These are phyloP conservation scores for Norana najaformis DNA, from an alignment of 2,888 invertebrate genomes.

Conservation along the genomic window DNA sequence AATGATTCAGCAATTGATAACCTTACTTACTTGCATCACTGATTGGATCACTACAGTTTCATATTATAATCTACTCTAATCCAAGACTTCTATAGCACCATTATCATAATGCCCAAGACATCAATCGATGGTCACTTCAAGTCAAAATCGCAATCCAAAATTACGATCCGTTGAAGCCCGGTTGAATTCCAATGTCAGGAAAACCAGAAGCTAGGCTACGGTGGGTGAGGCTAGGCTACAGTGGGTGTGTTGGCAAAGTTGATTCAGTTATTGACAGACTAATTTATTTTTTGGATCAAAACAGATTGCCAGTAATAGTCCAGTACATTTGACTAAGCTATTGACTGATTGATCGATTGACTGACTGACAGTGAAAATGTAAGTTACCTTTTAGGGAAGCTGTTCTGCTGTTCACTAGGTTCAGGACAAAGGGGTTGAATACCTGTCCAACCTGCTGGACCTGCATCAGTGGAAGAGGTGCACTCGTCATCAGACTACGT, in stretches of 20 bases:
- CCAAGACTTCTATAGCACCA: too few relatives aligned
- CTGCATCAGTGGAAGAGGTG: background rate
- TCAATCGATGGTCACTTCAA: too few relatives aligned
- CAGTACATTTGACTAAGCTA: background rate
- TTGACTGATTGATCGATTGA: background rate
- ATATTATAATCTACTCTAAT: too few relatives aligned
- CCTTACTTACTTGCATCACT: background rate
- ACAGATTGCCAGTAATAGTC: too few relatives aligned
- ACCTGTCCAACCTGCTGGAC: slow-evolving; percentile 13
- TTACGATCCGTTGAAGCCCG: too few relatives aligned
- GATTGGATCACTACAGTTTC: background rate
- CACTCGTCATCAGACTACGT: background rate
- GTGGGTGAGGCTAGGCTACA: too few relatives aligned
- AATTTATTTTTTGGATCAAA: background rate
- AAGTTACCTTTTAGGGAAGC: background rate
- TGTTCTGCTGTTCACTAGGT: background rate
- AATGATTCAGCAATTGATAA: too few relatives aligned
- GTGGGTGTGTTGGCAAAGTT: background rate
- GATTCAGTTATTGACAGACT: background rate
- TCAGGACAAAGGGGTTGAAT: background rate
- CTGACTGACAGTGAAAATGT: background rate
- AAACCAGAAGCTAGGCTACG: too few relatives aligned
- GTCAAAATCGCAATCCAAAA: too few relatives aligned
- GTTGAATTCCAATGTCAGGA: too few relatives aligned
- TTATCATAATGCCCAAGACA: too few relatives aligned